Base-by-base conservation (phyloP, 2,888 invertebrate species). In the Drosophila emarginata region DNA sequence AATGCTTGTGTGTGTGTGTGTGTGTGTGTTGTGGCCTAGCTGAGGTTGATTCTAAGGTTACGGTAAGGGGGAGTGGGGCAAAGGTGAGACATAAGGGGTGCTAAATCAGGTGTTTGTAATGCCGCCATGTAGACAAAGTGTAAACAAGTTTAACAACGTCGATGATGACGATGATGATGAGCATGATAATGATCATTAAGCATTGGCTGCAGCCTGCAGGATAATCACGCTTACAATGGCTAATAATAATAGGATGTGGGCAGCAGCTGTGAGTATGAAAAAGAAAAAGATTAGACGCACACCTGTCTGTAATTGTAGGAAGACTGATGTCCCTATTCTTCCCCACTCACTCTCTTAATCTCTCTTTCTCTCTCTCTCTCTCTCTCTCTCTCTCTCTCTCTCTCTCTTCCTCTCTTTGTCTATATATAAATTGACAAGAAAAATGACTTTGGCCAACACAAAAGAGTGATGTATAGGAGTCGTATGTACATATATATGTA, bases 81-180 rank as follows among this genome's bases (percentile, higher is more conserved):
- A 15, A n/a, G 61, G 18, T 4, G 9, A 50, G 59, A 18, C 40
- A 63, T 45, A 12, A 0, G 53, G 50, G 57, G 15, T 28, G 57
- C n/a, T 28, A 40, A n/a, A 39, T 45, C 45, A 56, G 50, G 45
- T 37, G 68, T 72, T 73, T 73, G 75, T 74, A 79, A 71, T 80
- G 63, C 64, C 52, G 36, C n/a, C 65, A 53, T 82, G 87, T 85
- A 72, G 77, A 83, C 83, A 88, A 77, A 83, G 74, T 88, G 81
- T 87, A 87, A 82, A 87, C 81, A 82, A 76, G 82, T 74, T 72
- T 72, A 71, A 80, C 72, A 83, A 57, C 67, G 28, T 68, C 65
- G 59, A 45, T 40, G 60, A 26, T 4, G 28, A 15, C 61, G 39
- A 40, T 45, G 67, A 32, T 36, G 12, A 64, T 61, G 62, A 52